phyloP scores from a whole-genome alignment of 1,140 invertebrate species.

The Halesus radiatus region DNA sequence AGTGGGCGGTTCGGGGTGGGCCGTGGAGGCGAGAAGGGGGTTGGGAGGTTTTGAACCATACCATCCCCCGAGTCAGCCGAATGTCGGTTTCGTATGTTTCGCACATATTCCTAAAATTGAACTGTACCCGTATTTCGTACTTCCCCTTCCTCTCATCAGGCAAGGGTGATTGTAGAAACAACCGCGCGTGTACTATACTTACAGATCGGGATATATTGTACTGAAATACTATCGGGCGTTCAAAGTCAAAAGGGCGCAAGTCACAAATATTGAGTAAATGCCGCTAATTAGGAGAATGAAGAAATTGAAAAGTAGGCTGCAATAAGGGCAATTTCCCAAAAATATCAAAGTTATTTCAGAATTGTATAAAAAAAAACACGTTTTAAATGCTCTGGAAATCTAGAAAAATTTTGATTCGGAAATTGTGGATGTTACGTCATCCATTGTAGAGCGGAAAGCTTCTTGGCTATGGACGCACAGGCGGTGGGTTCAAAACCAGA shows the following conservation, averaged over 20 bases:
- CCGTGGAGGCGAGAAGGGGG: background rate
- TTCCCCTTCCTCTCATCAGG: conserved; percentile 53
- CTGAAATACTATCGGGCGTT: background rate
- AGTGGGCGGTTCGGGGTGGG: background rate
- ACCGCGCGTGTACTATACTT: background rate
- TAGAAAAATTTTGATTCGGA: too few relatives aligned
- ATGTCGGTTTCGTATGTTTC: conserved; percentile 37
- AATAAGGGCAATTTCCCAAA: too few relatives aligned
- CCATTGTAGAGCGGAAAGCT: too few relatives aligned
- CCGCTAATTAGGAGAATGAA: too few relatives aligned
- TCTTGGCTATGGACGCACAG: too few relatives aligned
- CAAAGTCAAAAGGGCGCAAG: background rate
- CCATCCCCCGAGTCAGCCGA: conserved; percentile 18
- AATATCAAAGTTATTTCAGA: too few relatives aligned
- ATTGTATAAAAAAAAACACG: too few relatives aligned
- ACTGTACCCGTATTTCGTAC: conserved; percentile 6
- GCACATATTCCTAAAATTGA: conserved; percentile 42
- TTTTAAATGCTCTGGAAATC: too few relatives aligned
- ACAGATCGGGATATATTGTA: background rate
- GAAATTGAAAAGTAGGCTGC: too few relatives aligned
- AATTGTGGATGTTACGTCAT: too few relatives aligned
- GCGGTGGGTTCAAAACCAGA: too few relatives aligned
- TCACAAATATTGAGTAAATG: too few relatives aligned
- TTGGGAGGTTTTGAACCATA: background rate
- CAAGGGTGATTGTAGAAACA: conserved; percentile 24